These are phyloP conservation scores for Eolophus roseicapilla DNA, from an alignment of 2,113 vertebrate genomes.

Conservation along the genomic window DNA sequence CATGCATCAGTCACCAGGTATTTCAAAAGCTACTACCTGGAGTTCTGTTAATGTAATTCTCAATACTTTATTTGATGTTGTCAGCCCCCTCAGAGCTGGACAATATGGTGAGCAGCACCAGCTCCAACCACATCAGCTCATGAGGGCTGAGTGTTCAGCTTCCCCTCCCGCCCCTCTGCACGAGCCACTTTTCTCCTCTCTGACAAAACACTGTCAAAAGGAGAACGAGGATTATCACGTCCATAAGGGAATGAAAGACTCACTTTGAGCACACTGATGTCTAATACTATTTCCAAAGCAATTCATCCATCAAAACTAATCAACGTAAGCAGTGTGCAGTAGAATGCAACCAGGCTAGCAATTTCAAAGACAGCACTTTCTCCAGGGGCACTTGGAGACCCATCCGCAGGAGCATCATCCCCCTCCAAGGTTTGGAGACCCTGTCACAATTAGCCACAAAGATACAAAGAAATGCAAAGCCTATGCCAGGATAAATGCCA, in stretches of 20 bases:
- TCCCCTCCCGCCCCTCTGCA: not conserved
- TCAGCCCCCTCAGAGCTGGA: not conserved
- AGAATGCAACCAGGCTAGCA: not conserved
- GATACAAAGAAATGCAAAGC: not conserved
- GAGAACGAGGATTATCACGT: not conserved
- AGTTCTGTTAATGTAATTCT: not conserved
- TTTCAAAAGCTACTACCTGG: conserved; percentile 24
- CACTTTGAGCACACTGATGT: not conserved
- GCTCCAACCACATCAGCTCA: fast-evolving
- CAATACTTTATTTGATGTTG: not conserved
- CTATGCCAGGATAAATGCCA: not conserved
- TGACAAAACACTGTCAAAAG: not conserved
- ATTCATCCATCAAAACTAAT: not conserved
- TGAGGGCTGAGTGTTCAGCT: not conserved
- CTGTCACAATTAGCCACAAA: not conserved
- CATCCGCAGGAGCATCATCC: not conserved
- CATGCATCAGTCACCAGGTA: not conserved
- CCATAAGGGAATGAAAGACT: not conserved
- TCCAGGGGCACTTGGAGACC: not conserved
- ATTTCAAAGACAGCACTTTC: not conserved
- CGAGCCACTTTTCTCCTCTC: not conserved
- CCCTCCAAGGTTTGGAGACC: not conserved
- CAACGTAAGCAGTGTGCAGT: not conserved
- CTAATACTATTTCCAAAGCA: not conserved
- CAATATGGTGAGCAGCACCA: not conserved